phyloP scores from a whole-genome alignment of 2,888 invertebrate species.

The Ormyrus labotus region DNA sequence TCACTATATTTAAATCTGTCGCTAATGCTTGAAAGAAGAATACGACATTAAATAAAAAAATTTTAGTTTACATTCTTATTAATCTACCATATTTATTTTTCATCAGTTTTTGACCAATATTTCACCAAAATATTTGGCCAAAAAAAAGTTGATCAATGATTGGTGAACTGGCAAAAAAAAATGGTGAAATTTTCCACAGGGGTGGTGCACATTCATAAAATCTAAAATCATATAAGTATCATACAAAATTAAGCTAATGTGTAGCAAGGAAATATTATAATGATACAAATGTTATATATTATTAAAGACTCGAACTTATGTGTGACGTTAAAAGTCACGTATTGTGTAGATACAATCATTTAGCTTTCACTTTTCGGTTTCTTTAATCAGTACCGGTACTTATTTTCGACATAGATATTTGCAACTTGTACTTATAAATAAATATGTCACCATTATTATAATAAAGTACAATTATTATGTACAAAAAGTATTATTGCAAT shows the following conservation, averaged over 20 bases:
- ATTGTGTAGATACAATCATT: slow-evolving; percentile 32
- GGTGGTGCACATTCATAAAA: no score
- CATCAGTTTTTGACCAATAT: no score
- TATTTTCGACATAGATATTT: slow-evolving; percentile 18
- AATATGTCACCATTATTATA: neutral
- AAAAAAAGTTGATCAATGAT: neutral
- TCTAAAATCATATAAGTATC: no score
- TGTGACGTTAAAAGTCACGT: slow-evolving; percentile 24
- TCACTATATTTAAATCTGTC: no score
- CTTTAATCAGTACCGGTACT: slow-evolving; percentile 26
- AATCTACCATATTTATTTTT: no score
- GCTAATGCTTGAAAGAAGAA: no score
- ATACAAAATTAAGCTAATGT: no score
- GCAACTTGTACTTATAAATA: slow-evolving; percentile 17
- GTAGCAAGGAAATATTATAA: no score
- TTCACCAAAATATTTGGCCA: neutral
- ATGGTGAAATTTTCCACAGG: no score
- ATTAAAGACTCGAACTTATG: neutral
- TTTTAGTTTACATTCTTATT: no score
- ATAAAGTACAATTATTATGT: neutral
- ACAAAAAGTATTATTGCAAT: neutral
- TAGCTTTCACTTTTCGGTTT: slow-evolving; percentile 39
- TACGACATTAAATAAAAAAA: no score
- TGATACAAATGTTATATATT: no score
- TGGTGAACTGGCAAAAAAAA: neutral